A percentile compares a stretch with the other conserved stretches of the same genome.
Evolutionary conservation across 2,113 vertebrate genomes (phyloP).

Genomic region (Pelodiscus sinensis): DNA sequence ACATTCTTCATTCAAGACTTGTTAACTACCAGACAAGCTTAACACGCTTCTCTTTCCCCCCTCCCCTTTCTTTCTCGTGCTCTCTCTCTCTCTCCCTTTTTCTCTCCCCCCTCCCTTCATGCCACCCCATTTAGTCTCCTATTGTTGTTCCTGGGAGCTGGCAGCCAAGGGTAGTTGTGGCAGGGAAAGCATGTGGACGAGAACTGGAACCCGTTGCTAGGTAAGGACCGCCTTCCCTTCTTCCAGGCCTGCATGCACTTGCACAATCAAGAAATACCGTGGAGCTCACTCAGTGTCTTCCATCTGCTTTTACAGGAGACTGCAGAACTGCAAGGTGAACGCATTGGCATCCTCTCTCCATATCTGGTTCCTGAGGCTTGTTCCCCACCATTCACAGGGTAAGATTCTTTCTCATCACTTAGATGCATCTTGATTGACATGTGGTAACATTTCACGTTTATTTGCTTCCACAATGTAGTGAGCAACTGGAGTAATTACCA

Average conservation of each 20-base stretch:
- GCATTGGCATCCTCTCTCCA: background rate
- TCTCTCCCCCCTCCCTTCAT: slow-evolving; percentile 65
- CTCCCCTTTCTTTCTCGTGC: slow-evolving; percentile 8
- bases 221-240: slow-evolving; percentile 69
- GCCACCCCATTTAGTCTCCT: slow-evolving; percentile 85
- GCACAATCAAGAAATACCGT: slow-evolving; percentile 38
- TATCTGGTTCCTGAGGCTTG: slow-evolving; percentile 17
- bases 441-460: background rate
- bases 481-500: background rate
- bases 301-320: slow-evolving; percentile 70
- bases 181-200: slow-evolving; percentile 59
- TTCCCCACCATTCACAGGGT: slow-evolving; percentile 23
- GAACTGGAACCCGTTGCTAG: slow-evolving; percentile 60
- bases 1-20: slow-evolving; percentile 97
- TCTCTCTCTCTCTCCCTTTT: slow-evolving; percentile 60
- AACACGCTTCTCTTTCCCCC: slow-evolving; percentile 81
- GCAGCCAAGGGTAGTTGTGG: slow-evolving; percentile 77
- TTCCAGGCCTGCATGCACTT: slow-evolving; percentile 66
- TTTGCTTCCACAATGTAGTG: background rate
- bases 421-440: background rate
- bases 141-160: slow-evolving; percentile 86
- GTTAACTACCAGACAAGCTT: slow-evolving; percentile 92
- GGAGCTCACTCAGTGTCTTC: slow-evolving; percentile 57
- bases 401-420: slow-evolving; percentile 25
- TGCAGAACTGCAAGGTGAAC: slow-evolving; percentile 65